These are phyloP conservation scores for Caenorhabditis imperialis DNA, from an alignment of 2,888 invertebrate species.

Conservation along the genomic window DNA sequence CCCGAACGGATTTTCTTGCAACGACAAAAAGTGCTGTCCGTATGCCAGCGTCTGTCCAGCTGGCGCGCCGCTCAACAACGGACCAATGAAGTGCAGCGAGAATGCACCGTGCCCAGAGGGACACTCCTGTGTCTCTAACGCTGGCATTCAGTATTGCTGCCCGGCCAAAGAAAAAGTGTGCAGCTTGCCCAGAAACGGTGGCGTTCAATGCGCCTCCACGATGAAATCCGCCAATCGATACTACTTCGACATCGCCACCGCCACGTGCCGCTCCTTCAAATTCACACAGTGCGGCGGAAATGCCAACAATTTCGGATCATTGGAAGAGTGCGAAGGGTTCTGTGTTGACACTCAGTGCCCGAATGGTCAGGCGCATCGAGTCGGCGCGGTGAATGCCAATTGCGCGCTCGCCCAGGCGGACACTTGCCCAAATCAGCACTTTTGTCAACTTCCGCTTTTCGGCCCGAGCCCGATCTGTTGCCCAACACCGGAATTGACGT, in stretches of 20 bases:
- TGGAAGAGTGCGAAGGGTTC: constrained; percentile 78
- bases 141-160: constrained; percentile 76
- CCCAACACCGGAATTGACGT: constrained; percentile 70
- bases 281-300: constrained; percentile 76
- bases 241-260: constrained; percentile 64
- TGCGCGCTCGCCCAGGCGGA: constrained; percentile 66
- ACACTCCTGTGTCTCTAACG: constrained; percentile 73
- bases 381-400: constrained; percentile 75
- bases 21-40: constrained; percentile 75
- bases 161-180: constrained; percentile 68
- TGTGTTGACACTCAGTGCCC: constrained; percentile 76
- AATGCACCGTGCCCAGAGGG: constrained; percentile 75
- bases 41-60: constrained; percentile 74
- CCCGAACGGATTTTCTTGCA: constrained; percentile 73
- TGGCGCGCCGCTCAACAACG: constrained; percentile 74
- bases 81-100: constrained; percentile 70
- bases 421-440: constrained; percentile 73
- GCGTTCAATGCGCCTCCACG: constrained; percentile 62
- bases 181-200: constrained; percentile 55
- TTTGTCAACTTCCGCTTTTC: constrained; percentile 73
- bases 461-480: constrained; percentile 74
- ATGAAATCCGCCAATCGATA: constrained; percentile 63
- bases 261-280: constrained; percentile 66
- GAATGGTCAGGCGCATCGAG: constrained; percentile 68
- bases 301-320: constrained; percentile 75